phyloP scores from a whole-genome alignment of 2,797 vertebrate species.

The Pseudopleuronectes americanus region DNA sequence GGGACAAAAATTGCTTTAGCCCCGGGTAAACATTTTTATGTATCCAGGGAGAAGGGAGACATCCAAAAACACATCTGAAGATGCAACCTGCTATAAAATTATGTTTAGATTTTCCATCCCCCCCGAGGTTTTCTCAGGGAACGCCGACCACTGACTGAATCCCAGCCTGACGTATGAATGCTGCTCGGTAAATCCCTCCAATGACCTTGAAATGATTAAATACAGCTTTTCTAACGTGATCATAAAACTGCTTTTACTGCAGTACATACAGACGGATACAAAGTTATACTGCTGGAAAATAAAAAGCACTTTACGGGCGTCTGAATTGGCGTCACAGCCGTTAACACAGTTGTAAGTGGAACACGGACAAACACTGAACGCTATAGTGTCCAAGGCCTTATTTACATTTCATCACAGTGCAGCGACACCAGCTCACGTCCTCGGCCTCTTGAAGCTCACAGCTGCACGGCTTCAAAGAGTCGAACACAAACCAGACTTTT shows the following conservation, averaged over 20 bases:
- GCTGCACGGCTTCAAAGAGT: slow-evolving; percentile 43
- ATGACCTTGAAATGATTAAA: slow-evolving; percentile 5
- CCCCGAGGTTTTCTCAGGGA: not conserved
- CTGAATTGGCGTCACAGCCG: not conserved
- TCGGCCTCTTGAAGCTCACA: slow-evolving; percentile 44
- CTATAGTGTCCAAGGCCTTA: not conserved
- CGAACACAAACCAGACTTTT: slow-evolving; percentile 31
- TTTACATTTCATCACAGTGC: slow-evolving; percentile 35
- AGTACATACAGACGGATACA: not conserved
- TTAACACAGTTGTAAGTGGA: not conserved
- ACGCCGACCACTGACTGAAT: slow-evolving; percentile 7
- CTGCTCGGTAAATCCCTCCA: not conserved
- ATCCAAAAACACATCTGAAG: slow-evolving; percentile 24
- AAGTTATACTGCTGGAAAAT: not conserved
- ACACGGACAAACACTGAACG: not conserved
- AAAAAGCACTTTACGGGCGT: not conserved
- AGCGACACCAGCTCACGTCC: slow-evolving; percentile 29
- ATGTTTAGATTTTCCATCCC: not conserved
- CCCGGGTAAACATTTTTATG: slow-evolving; percentile 30
- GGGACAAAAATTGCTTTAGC: slow-evolving; percentile 8
- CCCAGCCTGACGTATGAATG: not conserved
- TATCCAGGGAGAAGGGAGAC: slow-evolving; percentile 11
- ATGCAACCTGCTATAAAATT: slow-evolving; percentile 22
- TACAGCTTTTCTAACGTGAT: not conserved
- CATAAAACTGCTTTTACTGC: slow-evolving; percentile 4